These are phyloP conservation scores for Nephrotoma guestfalica DNA, from an alignment of 2,888 invertebrate species.

Conservation along the genomic window DNA sequence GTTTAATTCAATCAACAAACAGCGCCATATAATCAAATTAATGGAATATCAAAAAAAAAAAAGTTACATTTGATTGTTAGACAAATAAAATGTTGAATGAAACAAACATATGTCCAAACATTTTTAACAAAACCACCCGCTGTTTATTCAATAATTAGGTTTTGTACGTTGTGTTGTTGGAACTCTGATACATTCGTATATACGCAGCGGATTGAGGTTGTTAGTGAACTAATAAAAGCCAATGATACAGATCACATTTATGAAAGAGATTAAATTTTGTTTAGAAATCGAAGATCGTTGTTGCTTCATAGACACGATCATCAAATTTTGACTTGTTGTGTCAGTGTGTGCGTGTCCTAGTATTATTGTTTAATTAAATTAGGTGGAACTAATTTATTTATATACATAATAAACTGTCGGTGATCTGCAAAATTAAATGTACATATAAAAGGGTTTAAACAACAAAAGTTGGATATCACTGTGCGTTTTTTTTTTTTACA, in stretches of 20 bases:
- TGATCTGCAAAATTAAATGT: background rate
- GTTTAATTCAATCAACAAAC: constrained; percentile 3
- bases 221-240: background rate
- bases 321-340: background rate
- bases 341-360: background rate
- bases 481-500: background rate
- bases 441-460: background rate
- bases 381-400: background rate
- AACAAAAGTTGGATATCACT: background rate
- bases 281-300: background rate
- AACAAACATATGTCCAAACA: constrained; percentile 4
- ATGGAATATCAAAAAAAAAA: background rate
- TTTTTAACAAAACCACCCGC: background rate
- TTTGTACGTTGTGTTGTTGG: background rate
- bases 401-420: background rate
- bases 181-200: background rate
- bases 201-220: background rate
- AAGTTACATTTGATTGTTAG: background rate
- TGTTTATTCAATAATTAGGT: constrained; percentile 2
- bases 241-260: background rate
- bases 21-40: constrained; percentile 3
- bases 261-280: too few species aligned
- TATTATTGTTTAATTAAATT: background rate
- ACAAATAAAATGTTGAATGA: background rate
- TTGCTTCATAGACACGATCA: background rate